phyloP scores from a whole-genome alignment of 1,140 invertebrate genomes.

The Argopecten irradians region DNA sequence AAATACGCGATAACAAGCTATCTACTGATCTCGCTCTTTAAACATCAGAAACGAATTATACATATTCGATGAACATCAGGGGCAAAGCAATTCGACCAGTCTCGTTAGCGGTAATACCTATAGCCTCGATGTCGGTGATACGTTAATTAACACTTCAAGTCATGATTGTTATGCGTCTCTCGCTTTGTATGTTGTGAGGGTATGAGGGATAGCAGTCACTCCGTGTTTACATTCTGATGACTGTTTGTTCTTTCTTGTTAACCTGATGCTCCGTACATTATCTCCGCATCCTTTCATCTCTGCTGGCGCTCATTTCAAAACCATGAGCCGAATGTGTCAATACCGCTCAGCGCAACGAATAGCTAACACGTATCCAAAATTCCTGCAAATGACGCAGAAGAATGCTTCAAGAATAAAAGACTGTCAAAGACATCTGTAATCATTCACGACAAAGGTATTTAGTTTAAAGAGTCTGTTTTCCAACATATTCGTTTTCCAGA shows the following conservation, averaged over 20 bases:
- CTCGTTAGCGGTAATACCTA: neutral
- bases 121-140: neutral
- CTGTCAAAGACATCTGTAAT: neutral
- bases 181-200: neutral
- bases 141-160: conserved; percentile 11
- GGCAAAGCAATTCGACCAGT: conserved; percentile 3
- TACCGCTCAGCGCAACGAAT: neutral
- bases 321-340: neutral
- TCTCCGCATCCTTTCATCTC: conserved; percentile 4
- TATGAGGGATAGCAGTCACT: conserved; percentile 8
- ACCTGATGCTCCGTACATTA: neutral
- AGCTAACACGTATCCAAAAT: neutral
- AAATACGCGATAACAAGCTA: neutral
- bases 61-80: neutral
- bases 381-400: neutral
- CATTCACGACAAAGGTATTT: neutral
- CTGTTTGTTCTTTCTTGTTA: neutral
- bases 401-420: neutral
- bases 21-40: neutral
- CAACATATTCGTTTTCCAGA: neutral
- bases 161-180: neutral
- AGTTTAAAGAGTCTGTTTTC: neutral
- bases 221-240: conserved; percentile 15
- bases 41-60: conserved; percentile 22
- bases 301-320: conserved; percentile 4